A percentile compares a stretch with the other conserved stretches of the same genome.
Evolutionary conservation across 2,797 vertebrate species (phyloP).

Genomic region (Anabacerthia variegaticeps): DNA sequence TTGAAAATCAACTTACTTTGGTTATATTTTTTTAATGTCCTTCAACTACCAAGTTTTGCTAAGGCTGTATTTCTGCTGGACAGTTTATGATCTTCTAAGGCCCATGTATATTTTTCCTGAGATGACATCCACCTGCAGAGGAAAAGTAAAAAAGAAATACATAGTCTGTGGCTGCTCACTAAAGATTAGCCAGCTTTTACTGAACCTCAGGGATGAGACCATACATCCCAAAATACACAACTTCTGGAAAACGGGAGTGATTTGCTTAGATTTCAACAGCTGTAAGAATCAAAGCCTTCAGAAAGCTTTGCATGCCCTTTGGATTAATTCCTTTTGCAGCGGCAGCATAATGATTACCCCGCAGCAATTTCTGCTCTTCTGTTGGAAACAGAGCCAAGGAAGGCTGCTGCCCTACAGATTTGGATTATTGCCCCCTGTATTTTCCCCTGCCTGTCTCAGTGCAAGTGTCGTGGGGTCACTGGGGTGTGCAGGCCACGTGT

Average conservation of each 20-base stretch:
- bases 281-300: not conserved
- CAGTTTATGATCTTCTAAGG: not conserved
- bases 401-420: not conserved
- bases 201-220: not conserved
- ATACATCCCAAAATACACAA: not conserved
- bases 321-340: not conserved
- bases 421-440: not conserved
- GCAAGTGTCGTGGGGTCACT: not conserved
- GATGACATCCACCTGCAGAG: not conserved
- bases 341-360: not conserved
- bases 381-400: not conserved
- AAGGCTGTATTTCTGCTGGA: not conserved
- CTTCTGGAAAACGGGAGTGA: not conserved
- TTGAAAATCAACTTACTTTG: not conserved
- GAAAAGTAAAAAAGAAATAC: not conserved
- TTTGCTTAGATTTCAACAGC: not conserved
- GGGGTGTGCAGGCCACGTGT: fast-evolving
- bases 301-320: not conserved
- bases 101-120: not conserved
- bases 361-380: not conserved
- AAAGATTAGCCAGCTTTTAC: not conserved
- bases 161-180: not conserved
- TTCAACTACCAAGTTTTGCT: not conserved
- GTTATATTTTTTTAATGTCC: not conserved
- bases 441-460: not conserved